These are phyloP conservation scores for Syngnathus typhle DNA, from an alignment of 2,113 vertebrate species.

Conservation along the genomic window DNA sequence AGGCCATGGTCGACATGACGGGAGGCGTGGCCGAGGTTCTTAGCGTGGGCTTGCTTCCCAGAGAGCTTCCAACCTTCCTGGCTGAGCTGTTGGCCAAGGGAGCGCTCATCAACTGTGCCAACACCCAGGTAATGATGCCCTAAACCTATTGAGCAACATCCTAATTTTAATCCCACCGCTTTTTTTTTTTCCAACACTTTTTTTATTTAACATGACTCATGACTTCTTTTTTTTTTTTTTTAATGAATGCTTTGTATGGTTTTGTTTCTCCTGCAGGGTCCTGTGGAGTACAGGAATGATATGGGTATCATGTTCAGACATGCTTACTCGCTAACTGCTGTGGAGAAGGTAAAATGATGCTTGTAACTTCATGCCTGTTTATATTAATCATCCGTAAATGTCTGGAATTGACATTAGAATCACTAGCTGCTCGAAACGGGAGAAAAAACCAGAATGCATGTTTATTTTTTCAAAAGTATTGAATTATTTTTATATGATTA, in stretches of 20 bases:
- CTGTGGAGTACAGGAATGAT: conserved; percentile 48
- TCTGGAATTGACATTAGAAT: neutral
- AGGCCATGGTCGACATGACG: conserved; percentile 75
- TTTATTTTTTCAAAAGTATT: too few species aligned
- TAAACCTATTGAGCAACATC: neutral
- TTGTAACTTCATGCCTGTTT: neutral
- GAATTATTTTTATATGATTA: neutral
- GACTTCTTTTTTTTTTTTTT: neutral
- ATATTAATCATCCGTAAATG: neutral
- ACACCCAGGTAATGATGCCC: conserved; percentile 43
- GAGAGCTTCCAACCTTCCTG: conserved; percentile 45
- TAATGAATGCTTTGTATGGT: conserved; percentile 11
- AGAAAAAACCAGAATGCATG: neutral
- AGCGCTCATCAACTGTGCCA: conserved; percentile 73
- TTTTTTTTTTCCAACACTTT: neutral
- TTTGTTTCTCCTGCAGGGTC: conserved; percentile 50
- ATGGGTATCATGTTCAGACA: conserved; percentile 71
- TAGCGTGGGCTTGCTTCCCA: conserved; percentile 29
- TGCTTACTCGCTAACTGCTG: conserved; percentile 70
- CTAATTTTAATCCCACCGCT: neutral
- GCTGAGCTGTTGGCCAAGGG: conserved; percentile 56
- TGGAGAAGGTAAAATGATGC: conserved; percentile 58
- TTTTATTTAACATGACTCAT: conserved; percentile 3
- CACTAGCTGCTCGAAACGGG: neutral
- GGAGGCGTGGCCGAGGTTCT: conserved; percentile 67